Base-by-base conservation (phyloP, 2,113 vertebrate species). In the Astur gentilis region DNA sequence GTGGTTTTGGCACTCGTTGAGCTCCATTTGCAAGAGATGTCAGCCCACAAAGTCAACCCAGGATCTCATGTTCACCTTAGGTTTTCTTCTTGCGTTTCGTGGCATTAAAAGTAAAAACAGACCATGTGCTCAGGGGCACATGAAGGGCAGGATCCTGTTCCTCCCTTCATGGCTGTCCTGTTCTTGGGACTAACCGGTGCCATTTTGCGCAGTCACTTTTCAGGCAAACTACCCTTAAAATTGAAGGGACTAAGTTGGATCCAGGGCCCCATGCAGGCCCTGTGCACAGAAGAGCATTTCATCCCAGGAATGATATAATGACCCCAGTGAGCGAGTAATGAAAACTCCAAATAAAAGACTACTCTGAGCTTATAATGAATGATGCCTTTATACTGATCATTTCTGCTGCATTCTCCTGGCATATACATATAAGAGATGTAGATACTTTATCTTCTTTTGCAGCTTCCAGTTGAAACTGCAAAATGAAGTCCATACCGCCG, bases 391-490 rank as follows among this genome's bases (percentile, higher is more conserved):
- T 71, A 55, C 47, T 18, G n/a, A 64, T 38, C 5, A 36, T 93
- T 93, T 81, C 54, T 65, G 52, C 36, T 82, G 27, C 19, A 22
- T 84, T 93, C 47, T 60, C 70, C 73, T 87, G 76, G 38, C 60
- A 50, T 26, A 42, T 66, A 32, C 20, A 13, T 87, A 5, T 36
- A 64, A 67, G 52, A 89, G 54, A 52, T 70, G 65, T 42, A 92
- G 86, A 94, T 76, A 29, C 75, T 89, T 84, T 90, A 82, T 91
- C 80, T 88, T 62, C 55, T 17, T 86, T 78, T 66, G 45, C 45
- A 93, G 27, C 83, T 94, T 89, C 62, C 87, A 93, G 62, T 34
- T 75, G 75, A 94, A 97, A 89, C 40, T 72, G 78, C 70, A 75
- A 87, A 96, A 93, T 55, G 61, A 88, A 92, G 89, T 82, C 64